Evolutionary conservation across 2,888 invertebrate species (phyloP).

Genomic region (Rotaria macrura): DNA sequence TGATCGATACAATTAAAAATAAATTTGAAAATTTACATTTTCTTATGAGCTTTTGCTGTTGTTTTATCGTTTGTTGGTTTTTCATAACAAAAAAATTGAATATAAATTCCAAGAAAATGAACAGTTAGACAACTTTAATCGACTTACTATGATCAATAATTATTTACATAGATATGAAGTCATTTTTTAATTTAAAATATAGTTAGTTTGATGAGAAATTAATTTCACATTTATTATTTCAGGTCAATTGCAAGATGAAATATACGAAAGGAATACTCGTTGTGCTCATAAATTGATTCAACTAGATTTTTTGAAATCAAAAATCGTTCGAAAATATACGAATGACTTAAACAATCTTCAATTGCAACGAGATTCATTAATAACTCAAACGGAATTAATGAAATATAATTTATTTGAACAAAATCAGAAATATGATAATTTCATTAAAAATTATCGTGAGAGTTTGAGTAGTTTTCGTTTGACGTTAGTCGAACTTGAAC

Average conservation of each 20-base stretch:
- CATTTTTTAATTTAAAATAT: too few relatives aligned
- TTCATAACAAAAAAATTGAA: too few relatives aligned
- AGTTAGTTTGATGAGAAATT: background rate
- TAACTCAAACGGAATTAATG: background rate
- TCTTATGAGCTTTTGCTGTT: too few relatives aligned
- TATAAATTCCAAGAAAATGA: too few relatives aligned
- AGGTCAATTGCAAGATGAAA: background rate
- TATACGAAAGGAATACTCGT: background rate
- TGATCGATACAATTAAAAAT: too few relatives aligned
- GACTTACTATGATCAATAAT: too few relatives aligned
- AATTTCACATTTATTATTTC: background rate
- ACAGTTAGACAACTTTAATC: too few relatives aligned
- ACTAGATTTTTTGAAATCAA: background rate
- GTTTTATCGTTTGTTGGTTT: too few relatives aligned
- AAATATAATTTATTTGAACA: background rate
- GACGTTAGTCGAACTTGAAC: background rate
- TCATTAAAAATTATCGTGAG: background rate
- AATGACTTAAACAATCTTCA: background rate
- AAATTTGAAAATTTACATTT: too few relatives aligned
- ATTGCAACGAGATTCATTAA: background rate
- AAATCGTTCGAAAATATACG: background rate
- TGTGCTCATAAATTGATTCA: background rate
- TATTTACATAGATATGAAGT: too few relatives aligned
- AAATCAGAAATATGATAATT: background rate
- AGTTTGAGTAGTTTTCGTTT: background rate